Conservation (phyloP, 2,113 vertebrate genomes). For the Cottus gobio region DNA sequence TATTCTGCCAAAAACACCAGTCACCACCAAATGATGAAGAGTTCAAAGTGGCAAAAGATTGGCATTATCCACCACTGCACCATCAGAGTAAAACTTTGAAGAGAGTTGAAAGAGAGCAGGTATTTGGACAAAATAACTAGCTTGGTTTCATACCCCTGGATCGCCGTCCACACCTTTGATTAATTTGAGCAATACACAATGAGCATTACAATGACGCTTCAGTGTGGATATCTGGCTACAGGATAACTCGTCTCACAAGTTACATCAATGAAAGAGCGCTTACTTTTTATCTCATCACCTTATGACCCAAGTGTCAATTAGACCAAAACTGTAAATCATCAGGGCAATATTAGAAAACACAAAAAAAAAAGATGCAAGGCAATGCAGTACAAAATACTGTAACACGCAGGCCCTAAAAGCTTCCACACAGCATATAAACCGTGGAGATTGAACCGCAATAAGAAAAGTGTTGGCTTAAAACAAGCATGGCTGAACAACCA, state of each 20-base stretch:
- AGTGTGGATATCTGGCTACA: not conserved
- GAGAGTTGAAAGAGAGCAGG: not conserved
- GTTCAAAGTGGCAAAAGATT: slow-evolving; percentile 4
- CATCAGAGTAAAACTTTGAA: not conserved
- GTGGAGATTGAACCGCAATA: not conserved
- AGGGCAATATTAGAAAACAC: not conserved
- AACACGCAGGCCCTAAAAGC: not conserved
- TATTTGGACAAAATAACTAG: not conserved
- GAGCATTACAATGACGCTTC: not conserved
- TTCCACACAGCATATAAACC: not conserved
- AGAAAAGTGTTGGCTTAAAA: not conserved
- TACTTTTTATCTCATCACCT: not conserved
- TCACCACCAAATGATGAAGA: not conserved
- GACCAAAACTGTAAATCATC: slow-evolving; percentile 1
- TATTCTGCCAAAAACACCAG: slow-evolving; percentile 26
- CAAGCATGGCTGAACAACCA: not conserved
- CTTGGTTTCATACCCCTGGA: slow-evolving; percentile 4
- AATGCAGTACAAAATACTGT: not conserved
- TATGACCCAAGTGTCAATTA: not conserved
- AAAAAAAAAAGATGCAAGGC: not conserved
- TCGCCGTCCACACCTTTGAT: not conserved
- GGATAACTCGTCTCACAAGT: not conserved
- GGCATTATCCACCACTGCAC: not conserved
- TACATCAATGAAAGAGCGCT: not conserved
- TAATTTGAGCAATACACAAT: too few relatives aligned